Evolutionary conservation across 2,113 vertebrate genomes (phyloP).

Genomic region (Scophthalmus maximus): DNA sequence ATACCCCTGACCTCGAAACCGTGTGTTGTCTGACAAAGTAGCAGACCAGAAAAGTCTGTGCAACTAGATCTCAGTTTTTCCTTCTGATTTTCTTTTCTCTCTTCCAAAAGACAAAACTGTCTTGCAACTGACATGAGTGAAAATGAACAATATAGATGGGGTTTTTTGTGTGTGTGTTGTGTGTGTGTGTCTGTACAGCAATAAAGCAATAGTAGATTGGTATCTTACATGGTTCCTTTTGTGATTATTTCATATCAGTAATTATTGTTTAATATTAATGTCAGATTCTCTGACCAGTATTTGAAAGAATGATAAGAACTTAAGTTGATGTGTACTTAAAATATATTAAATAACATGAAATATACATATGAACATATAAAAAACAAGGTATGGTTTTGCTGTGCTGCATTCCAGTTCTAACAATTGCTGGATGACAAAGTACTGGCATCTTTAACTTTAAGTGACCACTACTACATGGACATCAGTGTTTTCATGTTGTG

Average conservation of each 20-base stretch:
- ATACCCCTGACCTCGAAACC: conserved; percentile 35
- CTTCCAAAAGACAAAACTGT: neutral
- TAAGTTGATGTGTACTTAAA: too few species aligned
- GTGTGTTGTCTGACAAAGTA: conserved; percentile 33
- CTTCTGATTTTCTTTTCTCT: neutral
- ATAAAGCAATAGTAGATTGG: neutral
- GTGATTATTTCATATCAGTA: too few species aligned
- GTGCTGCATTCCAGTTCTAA: conserved; percentile 4
- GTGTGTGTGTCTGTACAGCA: neutral
- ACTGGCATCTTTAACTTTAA: conserved; percentile 1
- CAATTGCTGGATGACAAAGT: neutral
- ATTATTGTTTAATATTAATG: too few species aligned
- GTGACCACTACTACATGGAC: neutral
- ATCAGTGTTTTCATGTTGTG: conserved; percentile 16
- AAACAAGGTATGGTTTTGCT: neutral
- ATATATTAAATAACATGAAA: neutral
- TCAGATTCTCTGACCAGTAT: too few species aligned
- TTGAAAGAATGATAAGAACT: too few species aligned
- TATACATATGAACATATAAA: too few species aligned
- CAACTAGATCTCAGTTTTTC: neutral
- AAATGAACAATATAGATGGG: neutral
- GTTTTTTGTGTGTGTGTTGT: too few species aligned
- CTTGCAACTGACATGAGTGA: neutral
- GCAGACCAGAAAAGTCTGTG: conserved; percentile 23
- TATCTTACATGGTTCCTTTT: too few species aligned